Percentiles rank a stretch among this genome's conserved stretches.
These are phyloP conservation scores for Cylindroiulus punctatus DNA, from an alignment of 2,888 invertebrate species.

Conservation along the genomic window DNA sequence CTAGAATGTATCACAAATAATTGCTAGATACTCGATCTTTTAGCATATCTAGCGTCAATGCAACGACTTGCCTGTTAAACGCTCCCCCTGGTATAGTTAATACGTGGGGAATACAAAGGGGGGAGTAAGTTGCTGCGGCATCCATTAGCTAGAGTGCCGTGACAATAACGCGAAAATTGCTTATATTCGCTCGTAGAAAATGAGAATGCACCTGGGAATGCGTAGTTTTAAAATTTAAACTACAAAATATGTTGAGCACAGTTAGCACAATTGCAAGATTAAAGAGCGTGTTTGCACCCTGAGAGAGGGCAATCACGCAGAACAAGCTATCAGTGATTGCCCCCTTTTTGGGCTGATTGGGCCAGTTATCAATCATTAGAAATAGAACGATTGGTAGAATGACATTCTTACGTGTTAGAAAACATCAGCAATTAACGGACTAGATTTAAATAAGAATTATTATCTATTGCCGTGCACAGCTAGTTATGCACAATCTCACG, in stretches of 20 bases:
- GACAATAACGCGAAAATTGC: background rate
- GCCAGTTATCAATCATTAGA: background rate
- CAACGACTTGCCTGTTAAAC: slow-evolving; percentile 6
- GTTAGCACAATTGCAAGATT: too few relatives aligned
- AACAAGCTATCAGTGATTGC: background rate
- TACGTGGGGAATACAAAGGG: background rate
- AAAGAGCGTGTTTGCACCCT: background rate
- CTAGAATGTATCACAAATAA: slow-evolving; percentile 41
- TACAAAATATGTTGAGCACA: background rate
- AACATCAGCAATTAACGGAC: too few relatives aligned
- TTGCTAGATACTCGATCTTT: slow-evolving; percentile 45
- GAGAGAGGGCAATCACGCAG: background rate
- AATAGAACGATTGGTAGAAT: background rate
- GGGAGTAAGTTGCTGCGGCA: background rate
- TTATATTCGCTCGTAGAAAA: background rate
- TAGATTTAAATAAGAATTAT: too few relatives aligned
- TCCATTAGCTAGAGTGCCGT: slow-evolving; percentile 41
- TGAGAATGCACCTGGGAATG: background rate
- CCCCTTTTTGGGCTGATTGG: background rate
- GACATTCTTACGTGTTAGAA: too few relatives aligned
- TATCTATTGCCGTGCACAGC: too few relatives aligned
- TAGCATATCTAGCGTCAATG: slow-evolving; percentile 14
- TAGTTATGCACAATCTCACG: too few relatives aligned
- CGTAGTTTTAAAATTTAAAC: background rate
- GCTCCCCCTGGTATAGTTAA: slow-evolving; percentile 25